Conservation (phyloP, 2,113 vertebrate species). For the Paraplagusia blochii region DNA sequence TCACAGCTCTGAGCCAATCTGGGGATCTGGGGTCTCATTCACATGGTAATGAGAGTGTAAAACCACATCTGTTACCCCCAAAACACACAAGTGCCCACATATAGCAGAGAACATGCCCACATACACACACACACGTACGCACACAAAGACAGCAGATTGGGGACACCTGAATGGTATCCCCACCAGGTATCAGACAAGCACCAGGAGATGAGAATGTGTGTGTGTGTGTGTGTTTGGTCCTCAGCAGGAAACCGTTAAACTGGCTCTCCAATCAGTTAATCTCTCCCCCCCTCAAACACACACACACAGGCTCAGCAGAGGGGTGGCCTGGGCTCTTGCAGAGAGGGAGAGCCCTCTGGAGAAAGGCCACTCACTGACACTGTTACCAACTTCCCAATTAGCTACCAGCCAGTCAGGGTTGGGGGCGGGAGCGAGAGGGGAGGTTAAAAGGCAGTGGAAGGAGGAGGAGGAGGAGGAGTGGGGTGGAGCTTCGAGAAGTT, state of each 20-base stretch:
- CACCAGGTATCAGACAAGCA: constrained; percentile 98
- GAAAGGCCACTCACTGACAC: constrained; percentile 68
- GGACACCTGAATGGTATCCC: constrained; percentile 98
- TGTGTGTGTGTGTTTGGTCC: constrained; percentile 61
- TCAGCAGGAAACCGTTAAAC: constrained; percentile 70
- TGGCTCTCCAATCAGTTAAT: constrained; percentile 88
- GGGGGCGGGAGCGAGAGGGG: background rate
- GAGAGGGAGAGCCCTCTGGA: constrained; percentile 58
- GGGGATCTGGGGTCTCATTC: constrained; percentile 90
- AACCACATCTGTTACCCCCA: constrained; percentile 96
- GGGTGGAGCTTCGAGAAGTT: constrained; percentile 20
- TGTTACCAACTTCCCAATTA: constrained; percentile 76
- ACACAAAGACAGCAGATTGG: constrained; percentile 74
- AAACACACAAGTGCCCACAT: constrained; percentile 25
- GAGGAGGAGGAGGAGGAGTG: background rate
- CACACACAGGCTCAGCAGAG: constrained; percentile 66
- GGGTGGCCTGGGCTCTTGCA: constrained; percentile 46
- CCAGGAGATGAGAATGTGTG: constrained; percentile 83
- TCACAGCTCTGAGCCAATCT: constrained; percentile 79
- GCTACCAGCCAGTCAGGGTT: constrained; percentile 37
- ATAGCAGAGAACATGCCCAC: constrained; percentile 23
- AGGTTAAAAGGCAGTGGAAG: too few relatives aligned
- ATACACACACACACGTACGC: constrained; percentile 17
- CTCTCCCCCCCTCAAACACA: constrained; percentile 53
- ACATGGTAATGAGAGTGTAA: constrained; percentile 99